Evolutionary conservation across 2,888 invertebrate genomes (phyloP).

Genomic region (Rhamphomyia laevipes): DNA sequence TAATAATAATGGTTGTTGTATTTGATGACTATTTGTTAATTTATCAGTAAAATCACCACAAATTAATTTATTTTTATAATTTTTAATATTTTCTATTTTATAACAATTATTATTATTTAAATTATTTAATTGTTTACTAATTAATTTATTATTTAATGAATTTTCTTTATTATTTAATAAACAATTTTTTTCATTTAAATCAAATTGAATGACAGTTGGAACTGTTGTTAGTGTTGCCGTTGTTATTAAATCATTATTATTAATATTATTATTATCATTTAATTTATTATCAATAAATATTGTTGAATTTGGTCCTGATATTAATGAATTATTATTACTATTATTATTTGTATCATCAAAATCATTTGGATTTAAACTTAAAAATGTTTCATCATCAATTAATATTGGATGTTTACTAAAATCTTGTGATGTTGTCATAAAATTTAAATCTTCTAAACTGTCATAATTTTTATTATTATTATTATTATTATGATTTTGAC

Average conservation of each 20-base stretch:
- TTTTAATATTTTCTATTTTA: constrained; percentile 36
- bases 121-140: constrained; percentile 3
- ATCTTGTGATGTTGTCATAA: constrained; percentile 17
- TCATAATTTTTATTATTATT: constrained; percentile 21
- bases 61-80: constrained; percentile 36
- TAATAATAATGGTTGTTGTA: constrained; percentile 5
- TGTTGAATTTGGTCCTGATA: constrained; percentile 31
- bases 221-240: constrained; percentile 8
- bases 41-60: constrained; percentile 30
- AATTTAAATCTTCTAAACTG: constrained; percentile 35
- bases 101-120: constrained; percentile 32
- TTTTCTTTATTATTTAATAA: constrained; percentile 3
- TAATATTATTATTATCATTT: constrained; percentile 13
- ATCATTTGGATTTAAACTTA: constrained; percentile 37
- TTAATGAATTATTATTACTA: background rate
- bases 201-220: background rate
- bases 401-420: constrained; percentile 30
- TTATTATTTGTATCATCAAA: constrained; percentile 29
- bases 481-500: constrained; percentile 21
- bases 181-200: background rate
- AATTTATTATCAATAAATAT: constrained; percentile 36
- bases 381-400: constrained; percentile 36
- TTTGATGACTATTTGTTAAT: constrained; percentile 10
- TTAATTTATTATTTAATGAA: constrained; percentile 9
- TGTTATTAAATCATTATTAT: constrained; percentile 3